Evolutionary conservation across 1,140 invertebrate species (phyloP).

Genomic region (Heliconius congener): DNA sequence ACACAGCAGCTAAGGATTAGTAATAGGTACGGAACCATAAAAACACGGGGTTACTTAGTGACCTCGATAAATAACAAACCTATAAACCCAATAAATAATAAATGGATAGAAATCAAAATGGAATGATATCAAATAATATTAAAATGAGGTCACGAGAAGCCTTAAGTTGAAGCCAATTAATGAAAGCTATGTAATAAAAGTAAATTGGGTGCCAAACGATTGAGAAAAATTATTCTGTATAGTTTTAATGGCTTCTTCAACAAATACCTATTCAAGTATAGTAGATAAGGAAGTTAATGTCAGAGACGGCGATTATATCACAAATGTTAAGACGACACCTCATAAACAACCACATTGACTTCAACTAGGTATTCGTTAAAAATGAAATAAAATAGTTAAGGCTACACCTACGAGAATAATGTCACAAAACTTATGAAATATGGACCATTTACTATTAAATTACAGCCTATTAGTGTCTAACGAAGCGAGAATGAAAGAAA

Average conservation of each 20-base stretch:
- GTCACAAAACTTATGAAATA: conserved; percentile 48
- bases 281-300: conserved; percentile 24
- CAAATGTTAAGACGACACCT: conserved; percentile 27
- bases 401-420: conserved; percentile 45
- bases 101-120: neutral
- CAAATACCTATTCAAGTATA: conserved; percentile 14
- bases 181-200: conserved; percentile 5
- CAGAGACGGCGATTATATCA: conserved; percentile 28
- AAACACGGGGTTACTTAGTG: neutral
- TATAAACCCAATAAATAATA: neutral
- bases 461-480: conserved; percentile 42
- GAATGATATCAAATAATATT: conserved; percentile 5
- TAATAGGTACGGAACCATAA: no score
- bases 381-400: conserved; percentile 37
- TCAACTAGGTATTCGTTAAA: conserved; percentile 23
- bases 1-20: no score
- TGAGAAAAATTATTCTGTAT: conserved; percentile 15
- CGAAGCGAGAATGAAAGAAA: conserved; percentile 24
- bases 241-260: conserved; percentile 21
- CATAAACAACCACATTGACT: conserved; percentile 27
- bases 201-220: conserved; percentile 1
- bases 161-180: neutral
- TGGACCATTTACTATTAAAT: conserved; percentile 44
- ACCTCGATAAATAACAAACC: neutral
- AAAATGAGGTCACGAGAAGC: neutral